A percentile compares a stretch with the other conserved stretches of the same genome.
These are phyloP conservation scores for Loriculus beryllinus DNA, from an alignment of 2,797 vertebrate genomes.

Conservation along the genomic window DNA sequence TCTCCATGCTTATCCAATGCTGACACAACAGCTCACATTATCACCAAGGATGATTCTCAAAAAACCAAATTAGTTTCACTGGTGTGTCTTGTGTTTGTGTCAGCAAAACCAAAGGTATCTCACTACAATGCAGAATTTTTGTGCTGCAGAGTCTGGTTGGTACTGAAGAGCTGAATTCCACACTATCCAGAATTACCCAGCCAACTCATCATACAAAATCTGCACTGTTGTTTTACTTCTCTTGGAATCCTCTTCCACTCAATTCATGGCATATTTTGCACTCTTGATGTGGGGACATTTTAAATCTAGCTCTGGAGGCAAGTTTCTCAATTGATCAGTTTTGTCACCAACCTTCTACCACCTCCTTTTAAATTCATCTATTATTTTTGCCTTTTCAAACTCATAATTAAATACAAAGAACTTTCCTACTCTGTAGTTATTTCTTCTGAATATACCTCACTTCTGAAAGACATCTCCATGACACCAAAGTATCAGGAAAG, in stretches of 20 bases:
- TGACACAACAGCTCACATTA: background rate
- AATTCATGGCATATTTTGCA: background rate
- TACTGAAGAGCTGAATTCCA: background rate
- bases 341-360: background rate
- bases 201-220: background rate
- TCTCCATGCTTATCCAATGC: background rate
- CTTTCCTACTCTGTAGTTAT: background rate
- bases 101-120: background rate
- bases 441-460: background rate
- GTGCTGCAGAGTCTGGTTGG: background rate
- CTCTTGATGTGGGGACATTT: background rate
- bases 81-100: background rate
- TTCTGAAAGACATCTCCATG: background rate
- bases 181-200: background rate
- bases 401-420: background rate
- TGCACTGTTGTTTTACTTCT: background rate
- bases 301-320: background rate
- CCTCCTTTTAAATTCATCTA: background rate
- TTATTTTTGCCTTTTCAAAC: background rate
- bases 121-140: background rate
- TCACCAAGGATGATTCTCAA: background rate
- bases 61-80: background rate
- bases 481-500: background rate
- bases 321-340: background rate
- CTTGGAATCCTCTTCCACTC: background rate